Base-by-base conservation (phyloP, 1,140 invertebrate genomes). In the Zaprionus taronus region DNA sequence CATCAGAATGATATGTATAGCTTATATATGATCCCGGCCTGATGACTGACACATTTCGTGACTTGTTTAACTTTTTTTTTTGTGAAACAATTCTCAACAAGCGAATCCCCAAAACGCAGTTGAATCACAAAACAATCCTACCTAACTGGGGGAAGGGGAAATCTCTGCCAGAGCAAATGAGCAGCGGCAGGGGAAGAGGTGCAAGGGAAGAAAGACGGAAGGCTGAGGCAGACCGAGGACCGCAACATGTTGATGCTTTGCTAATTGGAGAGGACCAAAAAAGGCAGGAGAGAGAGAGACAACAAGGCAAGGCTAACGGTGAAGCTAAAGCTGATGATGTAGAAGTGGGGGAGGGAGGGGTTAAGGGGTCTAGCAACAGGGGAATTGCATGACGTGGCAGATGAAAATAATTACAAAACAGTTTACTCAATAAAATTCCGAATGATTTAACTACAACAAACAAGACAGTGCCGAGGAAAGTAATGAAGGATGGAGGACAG, bases 361-460 rank as follows among this genome's bases (percentile, higher is more conserved):
- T 5, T 24, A 15, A 34, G 31, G 31, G 38, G 38, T 41, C 38
- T 2, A n/a, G n/a, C 41, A 47, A 47, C 31, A 41, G 26, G 26
- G 58, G 61, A 15, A 22, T 51, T 44, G 65, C 64, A 74, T 77
- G 80, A 82, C 72, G 65, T 70, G 57, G 72, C 61, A 67, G 83
- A 79, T 81, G 83, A 83, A 89, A 87, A 87, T 87, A 87, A 87
- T 87, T 87, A 81, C 73, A 84, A 89, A 87, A 76, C 83, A 89
- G 81, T 87, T 87, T 86, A 89, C 84, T 83, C 84, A 83, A 86
- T 86, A 83, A 86, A 83, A 89, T 89, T 83, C 80, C 80, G 64
- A 86, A 77, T 86, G 83, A 86, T 86, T 86, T 86, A 86, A 85
- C 79, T 86, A 79, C 75, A 81, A 80, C 56, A 72, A 81, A 49